Evolutionary conservation across 2,888 invertebrate species (phyloP).

Genomic region (Tachystola acroxantha): DNA sequence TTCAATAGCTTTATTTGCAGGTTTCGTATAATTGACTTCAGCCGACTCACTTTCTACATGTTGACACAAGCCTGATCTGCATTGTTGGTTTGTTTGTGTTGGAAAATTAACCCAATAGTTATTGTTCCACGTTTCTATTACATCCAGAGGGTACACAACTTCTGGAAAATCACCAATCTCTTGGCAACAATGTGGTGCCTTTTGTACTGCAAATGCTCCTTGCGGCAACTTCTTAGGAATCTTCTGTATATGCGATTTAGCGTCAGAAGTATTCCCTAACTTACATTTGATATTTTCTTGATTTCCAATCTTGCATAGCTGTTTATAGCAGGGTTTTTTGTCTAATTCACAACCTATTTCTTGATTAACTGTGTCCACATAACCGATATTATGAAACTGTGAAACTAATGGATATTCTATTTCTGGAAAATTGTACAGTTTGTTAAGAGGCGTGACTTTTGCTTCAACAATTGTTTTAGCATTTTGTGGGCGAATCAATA

Average conservation of each 20-base stretch:
- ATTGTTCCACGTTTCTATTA: constrained; percentile 45
- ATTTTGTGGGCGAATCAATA: background rate
- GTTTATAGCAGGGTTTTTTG: no score
- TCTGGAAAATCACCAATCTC: constrained; percentile 43
- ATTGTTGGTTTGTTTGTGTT: background rate
- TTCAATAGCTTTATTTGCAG: constrained; percentile 5
- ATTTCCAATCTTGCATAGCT: background rate
- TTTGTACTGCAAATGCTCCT: constrained; percentile 11
- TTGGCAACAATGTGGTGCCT: constrained; percentile 19
- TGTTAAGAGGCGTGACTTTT: background rate
- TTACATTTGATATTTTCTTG: background rate
- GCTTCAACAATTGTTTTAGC: background rate
- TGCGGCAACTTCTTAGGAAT: background rate
- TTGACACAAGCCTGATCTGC: background rate
- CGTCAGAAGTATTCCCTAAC: background rate
- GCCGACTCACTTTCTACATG: background rate
- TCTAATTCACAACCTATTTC: no score
- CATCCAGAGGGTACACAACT: constrained; percentile 50
- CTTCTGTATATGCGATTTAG: background rate
- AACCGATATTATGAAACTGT: no score
- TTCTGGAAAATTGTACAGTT: constrained; percentile 32
- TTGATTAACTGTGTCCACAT: no score
- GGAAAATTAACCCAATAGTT: constrained; percentile 38
- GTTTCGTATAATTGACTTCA: constrained; percentile 1
- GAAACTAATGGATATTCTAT: constrained; percentile 28